phyloP scores from a whole-genome alignment of 2,113 vertebrate genomes.

The Daboia siamensis region DNA sequence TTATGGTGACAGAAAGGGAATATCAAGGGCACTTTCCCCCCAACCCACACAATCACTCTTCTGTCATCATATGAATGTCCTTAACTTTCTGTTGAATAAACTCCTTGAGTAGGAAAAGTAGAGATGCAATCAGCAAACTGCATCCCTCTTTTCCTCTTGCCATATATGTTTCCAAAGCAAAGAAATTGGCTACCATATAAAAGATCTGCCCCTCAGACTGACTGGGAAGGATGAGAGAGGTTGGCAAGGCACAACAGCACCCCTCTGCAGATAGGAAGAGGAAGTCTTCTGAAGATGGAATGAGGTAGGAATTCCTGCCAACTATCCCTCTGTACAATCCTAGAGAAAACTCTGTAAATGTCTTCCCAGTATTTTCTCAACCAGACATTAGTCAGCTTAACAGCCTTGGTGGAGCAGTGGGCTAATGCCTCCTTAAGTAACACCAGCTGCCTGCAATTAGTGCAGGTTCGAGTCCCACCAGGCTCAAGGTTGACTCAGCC shows the following conservation, averaged over 20 bases:
- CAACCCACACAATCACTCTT: neutral
- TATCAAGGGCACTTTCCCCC: neutral
- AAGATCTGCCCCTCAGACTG: neutral
- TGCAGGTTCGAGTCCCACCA: no score
- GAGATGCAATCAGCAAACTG: neutral
- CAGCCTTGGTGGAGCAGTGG: no score
- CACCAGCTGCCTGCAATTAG: no score
- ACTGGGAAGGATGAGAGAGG: neutral
- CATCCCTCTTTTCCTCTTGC: neutral
- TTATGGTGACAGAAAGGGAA: neutral
- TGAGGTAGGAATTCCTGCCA: neutral
- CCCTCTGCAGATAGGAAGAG: neutral
- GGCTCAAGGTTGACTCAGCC: no score
- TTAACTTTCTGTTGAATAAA: neutral
- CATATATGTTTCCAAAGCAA: neutral
- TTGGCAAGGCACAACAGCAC: neutral
- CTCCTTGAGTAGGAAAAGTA: neutral
- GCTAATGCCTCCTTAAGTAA: no score
- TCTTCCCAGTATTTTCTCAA: neutral
- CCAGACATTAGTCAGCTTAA: neutral
- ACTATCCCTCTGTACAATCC: neutral
- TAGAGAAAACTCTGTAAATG: neutral
- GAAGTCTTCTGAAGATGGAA: neutral
- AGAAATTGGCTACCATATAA: neutral
- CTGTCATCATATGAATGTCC: neutral